These are phyloP conservation scores for Chitala chitala DNA, from an alignment of 2,113 vertebrate genomes.

Conservation along the genomic window DNA sequence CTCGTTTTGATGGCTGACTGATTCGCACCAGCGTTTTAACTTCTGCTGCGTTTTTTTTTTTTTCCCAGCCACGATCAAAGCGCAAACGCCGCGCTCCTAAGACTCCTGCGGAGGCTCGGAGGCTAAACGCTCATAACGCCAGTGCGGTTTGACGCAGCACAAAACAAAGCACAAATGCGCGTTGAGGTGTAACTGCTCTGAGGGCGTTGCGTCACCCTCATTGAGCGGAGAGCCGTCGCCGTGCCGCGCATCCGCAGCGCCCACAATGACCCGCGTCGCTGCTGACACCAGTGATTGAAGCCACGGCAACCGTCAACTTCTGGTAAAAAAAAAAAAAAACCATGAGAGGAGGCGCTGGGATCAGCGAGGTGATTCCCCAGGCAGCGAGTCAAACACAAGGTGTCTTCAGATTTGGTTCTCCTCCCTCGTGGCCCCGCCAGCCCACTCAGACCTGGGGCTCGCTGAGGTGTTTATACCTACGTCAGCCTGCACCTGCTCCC, in stretches of 20 bases:
- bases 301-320: slow-evolving; percentile 46
- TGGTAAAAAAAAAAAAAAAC: slow-evolving; percentile 58
- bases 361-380: slow-evolving; percentile 62
- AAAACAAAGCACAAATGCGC: too few species aligned
- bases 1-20: slow-evolving; percentile 59
- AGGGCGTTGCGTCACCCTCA: not conserved
- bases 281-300: not conserved
- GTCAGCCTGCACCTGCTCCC: slow-evolving; percentile 61
- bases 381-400: slow-evolving; percentile 47
- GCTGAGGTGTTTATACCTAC: slow-evolving; percentile 66
- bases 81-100: too few species aligned
- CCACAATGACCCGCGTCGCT: not conserved
- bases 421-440: slow-evolving; percentile 42
- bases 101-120: too few species aligned
- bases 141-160: too few species aligned
- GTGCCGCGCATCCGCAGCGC: not conserved
- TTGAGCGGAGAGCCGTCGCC: not conserved
- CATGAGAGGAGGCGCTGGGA: slow-evolving; percentile 22
- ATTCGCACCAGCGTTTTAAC: slow-evolving; percentile 11
- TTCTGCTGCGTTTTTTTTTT: too few species aligned
- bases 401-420: slow-evolving; percentile 41
- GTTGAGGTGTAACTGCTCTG: not conserved
- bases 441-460: slow-evolving; percentile 43
- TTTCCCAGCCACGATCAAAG: too few species aligned
- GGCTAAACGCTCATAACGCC: too few species aligned